Conservation (phyloP, 23 tunicate genomes). For the Oikopleura dioica region DNA sequence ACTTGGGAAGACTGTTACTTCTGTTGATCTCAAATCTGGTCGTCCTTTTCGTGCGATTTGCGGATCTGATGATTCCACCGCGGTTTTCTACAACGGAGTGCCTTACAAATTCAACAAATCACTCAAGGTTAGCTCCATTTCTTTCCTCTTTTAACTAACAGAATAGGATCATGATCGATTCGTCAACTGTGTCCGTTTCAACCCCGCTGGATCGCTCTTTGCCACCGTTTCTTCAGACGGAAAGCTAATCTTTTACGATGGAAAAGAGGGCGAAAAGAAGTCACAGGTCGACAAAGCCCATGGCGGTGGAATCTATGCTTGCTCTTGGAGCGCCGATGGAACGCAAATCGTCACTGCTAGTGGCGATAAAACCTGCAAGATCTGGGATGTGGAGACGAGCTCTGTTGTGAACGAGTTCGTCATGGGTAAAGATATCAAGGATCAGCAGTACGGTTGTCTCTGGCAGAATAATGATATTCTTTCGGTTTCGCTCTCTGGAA, state of each 20-base stretch:
- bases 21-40: constrained; percentile 22
- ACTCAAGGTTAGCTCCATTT: background rate
- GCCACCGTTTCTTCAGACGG: constrained; percentile 43
- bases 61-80: constrained; percentile 23
- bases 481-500: constrained; percentile 33
- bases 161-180: constrained; percentile 23
- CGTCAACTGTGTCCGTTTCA: constrained; percentile 31
- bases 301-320: constrained; percentile 53
- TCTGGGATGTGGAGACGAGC: constrained; percentile 53
- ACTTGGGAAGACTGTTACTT: constrained; percentile 19
- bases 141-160: background rate
- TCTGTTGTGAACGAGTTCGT: constrained; percentile 25
- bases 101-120: constrained; percentile 28
- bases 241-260: background rate
- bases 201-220: constrained; percentile 38
- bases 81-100: constrained; percentile 37
- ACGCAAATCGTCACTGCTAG: constrained; percentile 46
- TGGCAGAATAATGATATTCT: constrained; percentile 46
- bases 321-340: constrained; percentile 37
- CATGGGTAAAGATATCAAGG: constrained; percentile 37
- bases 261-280: background rate
- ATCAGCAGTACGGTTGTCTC: constrained; percentile 45
- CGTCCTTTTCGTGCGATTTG: constrained; percentile 40
- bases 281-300: constrained; percentile 24
- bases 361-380: constrained; percentile 64